Evolutionary conservation across 2,113 vertebrate genomes (phyloP).

Genomic region (Prionailurus viverrinus): DNA sequence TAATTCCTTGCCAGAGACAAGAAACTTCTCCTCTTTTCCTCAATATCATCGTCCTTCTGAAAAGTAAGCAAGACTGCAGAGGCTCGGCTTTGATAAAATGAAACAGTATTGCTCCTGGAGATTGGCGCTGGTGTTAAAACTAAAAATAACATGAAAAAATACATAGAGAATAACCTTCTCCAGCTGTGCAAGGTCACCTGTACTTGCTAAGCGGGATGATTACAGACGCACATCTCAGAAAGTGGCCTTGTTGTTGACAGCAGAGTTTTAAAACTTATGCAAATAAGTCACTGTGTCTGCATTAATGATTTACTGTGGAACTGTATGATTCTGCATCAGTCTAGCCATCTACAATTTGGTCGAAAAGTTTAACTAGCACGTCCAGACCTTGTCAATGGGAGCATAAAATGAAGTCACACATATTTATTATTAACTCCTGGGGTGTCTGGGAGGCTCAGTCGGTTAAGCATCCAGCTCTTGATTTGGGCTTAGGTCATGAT

Average conservation of each 20-base stretch:
- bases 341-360: not conserved
- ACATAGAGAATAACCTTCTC: conserved; percentile 3
- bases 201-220: conserved; percentile 26
- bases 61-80: not conserved
- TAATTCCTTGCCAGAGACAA: conserved; percentile 32
- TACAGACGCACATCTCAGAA: conserved; percentile 22
- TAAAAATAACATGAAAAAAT: conserved; percentile 48
- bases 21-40: conserved; percentile 13
- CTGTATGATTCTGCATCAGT: not conserved
- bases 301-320: not conserved
- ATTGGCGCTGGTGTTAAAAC: not conserved
- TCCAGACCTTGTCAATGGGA: not conserved
- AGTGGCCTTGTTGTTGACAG: conserved; percentile 16
- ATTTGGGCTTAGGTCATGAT: no score
- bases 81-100: not conserved
- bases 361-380: not conserved
- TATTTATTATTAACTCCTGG: not conserved
- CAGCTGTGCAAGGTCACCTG: conserved; percentile 53
- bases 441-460: no score
- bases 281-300: not conserved
- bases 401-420: not conserved
- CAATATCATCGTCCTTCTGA: not conserved
- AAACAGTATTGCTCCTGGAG: not conserved
- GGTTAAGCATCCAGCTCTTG: no score
- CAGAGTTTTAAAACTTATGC: not conserved